Conservation (phyloP, 2,797 vertebrate genomes). For the Tapera naevia region DNA sequence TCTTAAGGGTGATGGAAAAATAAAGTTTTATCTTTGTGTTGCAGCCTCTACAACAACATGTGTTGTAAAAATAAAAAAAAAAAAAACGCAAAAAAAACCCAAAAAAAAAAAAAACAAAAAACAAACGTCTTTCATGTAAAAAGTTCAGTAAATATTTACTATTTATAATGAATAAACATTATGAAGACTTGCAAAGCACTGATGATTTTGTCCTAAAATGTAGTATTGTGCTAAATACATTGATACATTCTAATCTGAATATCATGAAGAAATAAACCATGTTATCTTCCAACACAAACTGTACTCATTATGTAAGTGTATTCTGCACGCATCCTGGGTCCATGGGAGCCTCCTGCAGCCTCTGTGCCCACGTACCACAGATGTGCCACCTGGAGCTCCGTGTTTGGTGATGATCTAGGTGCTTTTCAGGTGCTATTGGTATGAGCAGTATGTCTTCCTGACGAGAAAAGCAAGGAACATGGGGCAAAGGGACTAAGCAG, state of each 20-base stretch:
- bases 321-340: background rate
- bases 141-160: slow-evolving; percentile 93
- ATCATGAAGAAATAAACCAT: slow-evolving; percentile 66
- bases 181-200: slow-evolving; percentile 76
- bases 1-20: slow-evolving; percentile 83
- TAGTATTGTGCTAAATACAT: slow-evolving; percentile 61
- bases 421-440: background rate
- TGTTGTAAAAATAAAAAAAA: slow-evolving; percentile 78
- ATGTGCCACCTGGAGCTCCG: background rate
- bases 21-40: slow-evolving; percentile 80
- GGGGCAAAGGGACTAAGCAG: background rate
- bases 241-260: slow-evolving; percentile 58
- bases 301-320: background rate
- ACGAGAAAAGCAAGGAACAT: background rate
- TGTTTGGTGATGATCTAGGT: accelerated
- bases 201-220: slow-evolving; percentile 69
- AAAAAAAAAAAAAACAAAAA: background rate
- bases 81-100: background rate
- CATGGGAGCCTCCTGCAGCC: background rate
- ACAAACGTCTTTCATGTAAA: slow-evolving; percentile 86
- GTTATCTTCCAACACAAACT: slow-evolving; percentile 31
- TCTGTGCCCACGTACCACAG: background rate
- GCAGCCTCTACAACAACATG: slow-evolving; percentile 82
- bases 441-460: background rate
- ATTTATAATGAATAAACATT: slow-evolving; percentile 96